phyloP scores from a whole-genome alignment of 2,113 vertebrate genomes.

The Psilopsiagon aymara region DNA sequence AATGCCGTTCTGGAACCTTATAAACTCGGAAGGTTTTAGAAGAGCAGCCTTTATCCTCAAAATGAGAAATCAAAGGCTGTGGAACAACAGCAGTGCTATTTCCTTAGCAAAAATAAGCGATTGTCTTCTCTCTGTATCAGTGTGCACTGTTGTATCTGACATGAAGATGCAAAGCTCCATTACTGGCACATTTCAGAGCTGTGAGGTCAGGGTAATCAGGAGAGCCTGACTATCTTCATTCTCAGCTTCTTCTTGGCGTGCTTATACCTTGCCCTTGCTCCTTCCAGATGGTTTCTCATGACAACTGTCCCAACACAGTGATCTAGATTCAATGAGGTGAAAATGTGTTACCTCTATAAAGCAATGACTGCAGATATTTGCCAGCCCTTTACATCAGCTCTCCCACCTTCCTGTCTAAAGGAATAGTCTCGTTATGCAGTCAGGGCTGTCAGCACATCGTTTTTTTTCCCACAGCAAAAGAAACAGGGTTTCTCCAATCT shows the following conservation, averaged over 20 bases:
- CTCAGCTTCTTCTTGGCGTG: not conserved
- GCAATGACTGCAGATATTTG: not conserved
- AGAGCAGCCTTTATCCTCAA: not conserved
- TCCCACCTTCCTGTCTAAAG: not conserved
- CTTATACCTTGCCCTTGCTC: not conserved
- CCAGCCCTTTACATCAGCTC: not conserved
- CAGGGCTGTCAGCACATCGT: not conserved
- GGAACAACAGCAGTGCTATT: not conserved
- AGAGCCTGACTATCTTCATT: not conserved
- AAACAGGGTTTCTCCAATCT: not conserved
- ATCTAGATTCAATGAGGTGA: not conserved
- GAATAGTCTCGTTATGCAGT: fast-evolving
- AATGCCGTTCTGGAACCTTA: not conserved
- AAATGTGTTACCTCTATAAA: not conserved
- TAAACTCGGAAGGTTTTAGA: not conserved
- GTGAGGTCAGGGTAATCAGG: not conserved
- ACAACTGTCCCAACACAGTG: not conserved
- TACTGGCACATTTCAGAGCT: not conserved
- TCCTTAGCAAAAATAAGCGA: not conserved
- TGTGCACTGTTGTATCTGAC: not conserved
- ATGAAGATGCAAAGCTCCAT: not conserved
- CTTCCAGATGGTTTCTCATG: not conserved
- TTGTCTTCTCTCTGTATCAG: not conserved
- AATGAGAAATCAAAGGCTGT: not conserved
- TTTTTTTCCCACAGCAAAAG: not conserved